Evolutionary conservation across 2,797 vertebrate species (phyloP).

Genomic region (Myotis planiceps): DNA sequence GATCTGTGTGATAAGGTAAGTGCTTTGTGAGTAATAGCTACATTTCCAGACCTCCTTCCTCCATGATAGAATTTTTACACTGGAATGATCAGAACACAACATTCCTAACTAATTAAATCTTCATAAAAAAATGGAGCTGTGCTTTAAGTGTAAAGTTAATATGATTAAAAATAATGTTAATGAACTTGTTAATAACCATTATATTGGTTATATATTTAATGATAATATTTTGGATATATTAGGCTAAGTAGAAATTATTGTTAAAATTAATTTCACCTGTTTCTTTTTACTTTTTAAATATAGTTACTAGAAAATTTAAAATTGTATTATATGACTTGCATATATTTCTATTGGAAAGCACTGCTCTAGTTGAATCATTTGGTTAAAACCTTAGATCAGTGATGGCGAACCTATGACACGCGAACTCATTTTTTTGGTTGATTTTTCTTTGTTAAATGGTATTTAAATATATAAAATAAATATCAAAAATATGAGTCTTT

Average conservation of each 20-base stretch:
- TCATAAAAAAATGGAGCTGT: background rate
- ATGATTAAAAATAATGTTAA: background rate
- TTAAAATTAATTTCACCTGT: background rate
- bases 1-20: background rate
- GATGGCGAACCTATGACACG: no score
- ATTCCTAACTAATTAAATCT: constrained; percentile 37
- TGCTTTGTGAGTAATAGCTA: background rate
- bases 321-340: background rate
- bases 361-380: background rate
- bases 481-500: no score
- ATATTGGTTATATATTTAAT: background rate
- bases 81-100: constrained; percentile 6
- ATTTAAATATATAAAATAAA: no score
- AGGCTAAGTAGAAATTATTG: background rate
- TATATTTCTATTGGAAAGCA: background rate
- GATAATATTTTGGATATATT: background rate
- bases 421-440: no score
- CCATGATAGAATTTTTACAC: constrained; percentile 71
- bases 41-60: background rate
- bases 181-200: background rate
- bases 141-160: background rate
- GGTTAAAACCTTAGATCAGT: background rate
- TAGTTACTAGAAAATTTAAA: background rate
- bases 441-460: no score
- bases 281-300: background rate